Evolutionary conservation across 2,113 vertebrate genomes (phyloP), one percentile per base, ranked within the genome.

Genomic region (Eurystomus gularis): DNA sequence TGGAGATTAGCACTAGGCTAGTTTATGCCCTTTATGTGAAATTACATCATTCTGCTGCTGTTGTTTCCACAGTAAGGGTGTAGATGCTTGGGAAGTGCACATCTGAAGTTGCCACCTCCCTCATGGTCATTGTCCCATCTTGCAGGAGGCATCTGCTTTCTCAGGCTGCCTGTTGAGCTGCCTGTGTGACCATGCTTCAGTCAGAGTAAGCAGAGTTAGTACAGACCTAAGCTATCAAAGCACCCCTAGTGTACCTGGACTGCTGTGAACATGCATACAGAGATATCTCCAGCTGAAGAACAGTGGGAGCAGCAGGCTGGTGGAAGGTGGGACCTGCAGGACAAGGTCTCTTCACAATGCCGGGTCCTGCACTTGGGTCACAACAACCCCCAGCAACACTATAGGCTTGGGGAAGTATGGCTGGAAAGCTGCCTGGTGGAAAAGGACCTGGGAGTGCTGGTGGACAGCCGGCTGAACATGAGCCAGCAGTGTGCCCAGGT

Each of bases 281-380:
- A 54, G n/a, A 17, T 13, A 60, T 9, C 28, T 86, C 52, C 72
- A 80, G 64, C 61, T 54, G 79, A 82, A 77, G 0, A 0, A 28
- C 28, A 69, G 58, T 0, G 0, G 62, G 25, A 83, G 35, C 77
- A 64, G 87, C 35, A 51, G 37, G 20, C 52, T 65, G 4, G 0
- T 3, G 5, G 1, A 2, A 51, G 23, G 19, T 35, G 69, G 21
- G 31, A 81, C n/a, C 51, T 78, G 60, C 51, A 49, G 31, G 31
- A 64, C 8, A 9, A 7, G 6, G 20, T 58, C 39, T 58, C 60
- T 55, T 71, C 60, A n/a, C n/a, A n/a, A n/a, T n/a, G n/a, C n/a
- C n/a, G n/a, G n/a, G n/a, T n/a, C n/a, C n/a, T n/a, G n/a, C n/a
- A n/a, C n/a, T n/a, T n/a, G n/a, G n/a, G n/a, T n/a, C n/a, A n/a